phyloP scores from a whole-genome alignment of 2,797 vertebrate genomes.

The Scolopax rusticola region DNA sequence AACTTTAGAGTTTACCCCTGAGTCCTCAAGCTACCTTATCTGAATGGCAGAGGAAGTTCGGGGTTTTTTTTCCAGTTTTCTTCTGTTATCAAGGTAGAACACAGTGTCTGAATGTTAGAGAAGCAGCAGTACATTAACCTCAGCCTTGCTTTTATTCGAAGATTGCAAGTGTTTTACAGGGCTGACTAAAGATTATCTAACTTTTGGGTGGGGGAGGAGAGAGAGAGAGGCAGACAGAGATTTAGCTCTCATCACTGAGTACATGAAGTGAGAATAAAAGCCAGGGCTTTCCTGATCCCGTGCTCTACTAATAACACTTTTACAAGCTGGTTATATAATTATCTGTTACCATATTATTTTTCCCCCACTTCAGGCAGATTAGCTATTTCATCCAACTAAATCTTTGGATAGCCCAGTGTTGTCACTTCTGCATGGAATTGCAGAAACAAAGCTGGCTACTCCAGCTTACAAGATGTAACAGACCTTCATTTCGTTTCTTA shows the following conservation, averaged over 20 bases:
- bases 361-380: background rate
- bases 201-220: background rate
- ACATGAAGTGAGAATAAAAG: slow-evolving; percentile 55
- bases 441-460: slow-evolving; percentile 13
- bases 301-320: slow-evolving; percentile 44
- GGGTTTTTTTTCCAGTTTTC: background rate
- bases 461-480: background rate
- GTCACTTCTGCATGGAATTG: background rate
- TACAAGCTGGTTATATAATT: slow-evolving; percentile 69
- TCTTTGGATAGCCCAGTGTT: slow-evolving; percentile 34
- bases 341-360: background rate
- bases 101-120: background rate
- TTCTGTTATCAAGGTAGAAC: slow-evolving; percentile 3
- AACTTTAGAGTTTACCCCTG: slow-evolving; percentile 59
- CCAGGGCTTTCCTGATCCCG: slow-evolving; percentile 24
- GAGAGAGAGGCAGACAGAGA: background rate
- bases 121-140: slow-evolving; percentile 14
- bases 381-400: background rate
- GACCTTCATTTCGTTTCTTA: background rate
- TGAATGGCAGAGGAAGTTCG: background rate
- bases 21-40: slow-evolving; percentile 31
- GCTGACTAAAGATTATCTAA: slow-evolving; percentile 53
- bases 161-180: slow-evolving; percentile 1
- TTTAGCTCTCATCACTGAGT: slow-evolving; percentile 39
- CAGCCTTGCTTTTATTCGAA: slow-evolving; percentile 13